Evolutionary conservation across 2,888 invertebrate species (phyloP).

Genomic region (Drosophila helvetica): DNA sequence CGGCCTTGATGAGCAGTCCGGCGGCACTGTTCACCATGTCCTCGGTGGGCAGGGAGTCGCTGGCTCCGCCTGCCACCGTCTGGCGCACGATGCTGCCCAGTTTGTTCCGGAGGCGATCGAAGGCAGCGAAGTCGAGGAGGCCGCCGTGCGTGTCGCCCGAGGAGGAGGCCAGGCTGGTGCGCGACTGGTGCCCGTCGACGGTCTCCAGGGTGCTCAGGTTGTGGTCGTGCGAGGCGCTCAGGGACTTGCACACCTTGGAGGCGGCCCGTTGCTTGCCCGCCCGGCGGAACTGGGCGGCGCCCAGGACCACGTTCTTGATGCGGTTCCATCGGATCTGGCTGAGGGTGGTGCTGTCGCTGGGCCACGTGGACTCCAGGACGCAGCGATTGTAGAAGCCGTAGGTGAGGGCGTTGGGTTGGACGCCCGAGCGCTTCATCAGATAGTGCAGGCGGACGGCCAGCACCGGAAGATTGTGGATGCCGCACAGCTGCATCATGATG

Average conservation of each 20-base stretch:
- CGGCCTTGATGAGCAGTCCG: constrained; percentile 85
- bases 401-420: constrained; percentile 98
- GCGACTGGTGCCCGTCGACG: constrained; percentile 82
- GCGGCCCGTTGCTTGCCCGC: constrained; percentile 88
- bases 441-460: constrained; percentile 96
- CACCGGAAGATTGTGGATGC: constrained; percentile 96
- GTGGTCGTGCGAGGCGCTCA: constrained; percentile 82
- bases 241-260: constrained; percentile 83
- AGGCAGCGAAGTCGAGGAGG: constrained; percentile 85
- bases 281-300: constrained; percentile 94
- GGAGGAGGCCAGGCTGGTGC: constrained; percentile 83
- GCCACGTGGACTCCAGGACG: constrained; percentile 98
- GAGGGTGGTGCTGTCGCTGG: constrained; percentile 89
- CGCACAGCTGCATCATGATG: constrained; percentile 99
- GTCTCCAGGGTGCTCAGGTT: constrained; percentile 83
- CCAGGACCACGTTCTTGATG: constrained; percentile 94
- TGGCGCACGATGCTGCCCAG: constrained; percentile 88
- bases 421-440: constrained; percentile 95
- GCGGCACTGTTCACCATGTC: constrained; percentile 85
- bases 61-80: constrained; percentile 79
- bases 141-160: constrained; percentile 52
- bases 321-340: constrained; percentile 96
- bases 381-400: constrained; percentile 93
- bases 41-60: constrained; percentile 71
- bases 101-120: constrained; percentile 86